Evolutionary conservation across 2,113 vertebrate genomes (phyloP).

Genomic region (Canis aureus): DNA sequence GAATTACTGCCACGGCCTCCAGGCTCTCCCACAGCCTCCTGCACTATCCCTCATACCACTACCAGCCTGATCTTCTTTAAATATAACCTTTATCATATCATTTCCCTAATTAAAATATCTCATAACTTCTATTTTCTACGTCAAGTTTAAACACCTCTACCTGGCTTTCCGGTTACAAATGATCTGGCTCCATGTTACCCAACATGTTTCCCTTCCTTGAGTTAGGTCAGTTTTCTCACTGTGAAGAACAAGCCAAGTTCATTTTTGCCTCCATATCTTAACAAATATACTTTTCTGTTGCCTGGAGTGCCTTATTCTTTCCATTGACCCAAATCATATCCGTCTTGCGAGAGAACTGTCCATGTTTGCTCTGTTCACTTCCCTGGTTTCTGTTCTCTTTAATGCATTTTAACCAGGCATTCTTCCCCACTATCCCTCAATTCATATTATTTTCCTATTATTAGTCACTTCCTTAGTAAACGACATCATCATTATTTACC

Average conservation of each 20-base stretch:
- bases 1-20: slow-evolving; percentile 46
- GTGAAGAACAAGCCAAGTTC: slow-evolving; percentile 38
- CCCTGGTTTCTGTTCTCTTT: not conserved
- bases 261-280: slow-evolving; percentile 28
- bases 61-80: slow-evolving; percentile 54
- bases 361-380: not conserved
- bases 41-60: not conserved
- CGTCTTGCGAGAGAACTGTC: not conserved
- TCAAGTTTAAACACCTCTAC: slow-evolving; percentile 75
- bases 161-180: slow-evolving; percentile 50
- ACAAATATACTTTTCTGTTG: not conserved
- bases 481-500: not conserved
- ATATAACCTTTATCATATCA: slow-evolving; percentile 56
- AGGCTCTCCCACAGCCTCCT: slow-evolving; percentile 53
- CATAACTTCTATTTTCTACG: slow-evolving; percentile 57
- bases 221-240: slow-evolving; percentile 48
- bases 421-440: not conserved
- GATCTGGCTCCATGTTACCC: not conserved
- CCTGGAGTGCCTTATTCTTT: slow-evolving; percentile 34
- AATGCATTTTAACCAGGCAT: not conserved
- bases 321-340: not conserved
- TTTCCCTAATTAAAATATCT: slow-evolving; percentile 66
- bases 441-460: slow-evolving; percentile 45
- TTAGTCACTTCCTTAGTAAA: slow-evolving; percentile 23
- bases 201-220: slow-evolving; percentile 52